These are phyloP conservation scores for Rhagophthalmus giganteus DNA, from an alignment of 2,888 invertebrate genomes.

Conservation along the genomic window DNA sequence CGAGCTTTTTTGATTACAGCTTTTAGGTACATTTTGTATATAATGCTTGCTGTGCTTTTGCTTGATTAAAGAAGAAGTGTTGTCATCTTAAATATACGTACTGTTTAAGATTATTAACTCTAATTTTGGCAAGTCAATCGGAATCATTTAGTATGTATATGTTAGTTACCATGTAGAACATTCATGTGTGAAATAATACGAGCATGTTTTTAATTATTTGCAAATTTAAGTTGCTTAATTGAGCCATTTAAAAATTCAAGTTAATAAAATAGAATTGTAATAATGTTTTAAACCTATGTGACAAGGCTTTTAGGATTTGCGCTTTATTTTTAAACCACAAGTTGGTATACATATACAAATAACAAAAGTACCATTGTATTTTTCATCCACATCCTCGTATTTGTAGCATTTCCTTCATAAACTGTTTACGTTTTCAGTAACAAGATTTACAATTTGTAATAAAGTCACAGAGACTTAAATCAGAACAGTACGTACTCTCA, in stretches of 20 bases:
- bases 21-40: no score
- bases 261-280: no score
- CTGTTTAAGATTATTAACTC: no score
- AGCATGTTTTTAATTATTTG: constrained; percentile 49
- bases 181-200: constrained; percentile 36
- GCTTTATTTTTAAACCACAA: constrained; percentile 22
- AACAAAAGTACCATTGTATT: constrained; percentile 26
- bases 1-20: no score
- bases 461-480: constrained; percentile 55
- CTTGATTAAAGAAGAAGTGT: no score
- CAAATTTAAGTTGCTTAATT: constrained; percentile 45
- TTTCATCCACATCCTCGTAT: background rate
- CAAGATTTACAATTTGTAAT: constrained; percentile 43
- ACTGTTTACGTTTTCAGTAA: constrained; percentile 1
- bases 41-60: no score
- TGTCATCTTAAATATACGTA: no score
- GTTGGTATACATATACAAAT: constrained; percentile 10
- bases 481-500: constrained; percentile 20
- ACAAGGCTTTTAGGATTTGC: constrained; percentile 17
- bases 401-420: background rate
- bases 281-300: background rate
- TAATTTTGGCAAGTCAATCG: no score
- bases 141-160: no score
- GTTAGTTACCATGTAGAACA: constrained; percentile 26
- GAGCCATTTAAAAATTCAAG: constrained; percentile 14